Percentiles rank a stretch among this genome's conserved stretches.
Evolutionary conservation across 2,888 invertebrate genomes (phyloP).

Genomic region (Pycnomerus fuliginosus): DNA sequence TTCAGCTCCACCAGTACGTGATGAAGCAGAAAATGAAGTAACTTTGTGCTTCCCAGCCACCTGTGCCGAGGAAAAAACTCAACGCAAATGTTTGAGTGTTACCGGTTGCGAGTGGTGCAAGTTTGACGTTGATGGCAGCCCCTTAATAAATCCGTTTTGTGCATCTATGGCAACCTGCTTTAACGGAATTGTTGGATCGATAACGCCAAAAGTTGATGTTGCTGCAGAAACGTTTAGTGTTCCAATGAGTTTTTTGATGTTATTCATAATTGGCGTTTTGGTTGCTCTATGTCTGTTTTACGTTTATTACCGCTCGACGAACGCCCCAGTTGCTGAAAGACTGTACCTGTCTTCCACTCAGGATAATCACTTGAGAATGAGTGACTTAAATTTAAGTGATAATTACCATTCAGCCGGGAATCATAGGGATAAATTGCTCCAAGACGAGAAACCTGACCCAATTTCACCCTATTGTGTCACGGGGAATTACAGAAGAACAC

Average conservation of each 20-base stretch:
- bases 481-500: conserved; percentile 75
- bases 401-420: conserved; percentile 64
- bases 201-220: conserved; percentile 62
- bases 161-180: conserved; percentile 80
- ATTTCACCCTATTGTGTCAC: conserved; percentile 87
- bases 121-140: conserved; percentile 72
- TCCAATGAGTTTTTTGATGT: conserved; percentile 80
- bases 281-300: conserved; percentile 71
- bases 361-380: conserved; percentile 66
- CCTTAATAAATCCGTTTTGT: conserved; percentile 74
- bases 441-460: conserved; percentile 62
- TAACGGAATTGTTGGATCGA: conserved; percentile 80
- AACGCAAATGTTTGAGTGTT: conserved; percentile 67
- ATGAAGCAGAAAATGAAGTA: conserved; percentile 31
- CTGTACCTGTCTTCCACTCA: conserved; percentile 57
- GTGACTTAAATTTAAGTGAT: conserved; percentile 71
- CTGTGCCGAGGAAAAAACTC: conserved; percentile 66
- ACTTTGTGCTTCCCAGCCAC: conserved; percentile 68
- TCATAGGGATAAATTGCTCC: conserved; percentile 66
- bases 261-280: conserved; percentile 61
- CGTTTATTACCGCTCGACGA: conserved; percentile 71
- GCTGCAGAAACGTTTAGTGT: conserved; percentile 60
- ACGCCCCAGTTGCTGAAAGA: conserved; percentile 51
- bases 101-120: conserved; percentile 93
- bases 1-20: conserved; percentile 26